Evolutionary conservation across 2,888 invertebrate species (phyloP), one percentile per base, ranked within the genome.

Genomic region (Caenorhabditis plicata): DNA sequence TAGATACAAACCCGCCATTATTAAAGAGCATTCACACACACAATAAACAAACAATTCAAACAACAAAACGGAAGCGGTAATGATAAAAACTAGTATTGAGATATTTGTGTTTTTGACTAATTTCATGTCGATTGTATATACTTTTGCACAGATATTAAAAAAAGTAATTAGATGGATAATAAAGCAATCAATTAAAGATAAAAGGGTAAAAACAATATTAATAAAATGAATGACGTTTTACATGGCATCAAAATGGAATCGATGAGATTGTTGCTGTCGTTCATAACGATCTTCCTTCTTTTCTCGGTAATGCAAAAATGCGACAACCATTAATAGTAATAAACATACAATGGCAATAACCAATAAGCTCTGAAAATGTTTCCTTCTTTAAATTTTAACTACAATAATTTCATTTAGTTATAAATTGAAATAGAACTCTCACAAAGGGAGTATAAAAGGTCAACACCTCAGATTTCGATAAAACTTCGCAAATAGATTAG

Each of bases 221-320:
- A 33, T n/a, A n/a, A n/a, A n/a, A n/a, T n/a, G n/a, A n/a, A n/a
- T n/a, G n/a, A 22, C 46, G 22, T 40, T 48, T 72, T 65, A 81
- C 79, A 81, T 78, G 26, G 80, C 81, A 50, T 80, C 80, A 55
- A 81, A 81, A 57, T 81, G 80, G 68, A 81, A 81, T 36, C 77
- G 71, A 48, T 81, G 78, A 27, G 77, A 71, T 38, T 78, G 78
- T 22, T 73, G 70, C 47, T 75, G 73, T 26, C 77, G 55, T 58
- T 80, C 80, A 45, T 68, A 64, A 22, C 70, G 58, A 51, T 80
- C 80, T 45, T 74, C 70, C 47, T 73, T 73, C 50, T 66, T 61
- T 50, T 80, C 80, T 8, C 75, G 65, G 19, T 66, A 68, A 53
- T 81, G 80, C 9, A 81, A 56, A 39, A 72, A 52, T 11, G 66